Conservation (phyloP, 2,797 vertebrate genomes). For the Columba guinea region DNA sequence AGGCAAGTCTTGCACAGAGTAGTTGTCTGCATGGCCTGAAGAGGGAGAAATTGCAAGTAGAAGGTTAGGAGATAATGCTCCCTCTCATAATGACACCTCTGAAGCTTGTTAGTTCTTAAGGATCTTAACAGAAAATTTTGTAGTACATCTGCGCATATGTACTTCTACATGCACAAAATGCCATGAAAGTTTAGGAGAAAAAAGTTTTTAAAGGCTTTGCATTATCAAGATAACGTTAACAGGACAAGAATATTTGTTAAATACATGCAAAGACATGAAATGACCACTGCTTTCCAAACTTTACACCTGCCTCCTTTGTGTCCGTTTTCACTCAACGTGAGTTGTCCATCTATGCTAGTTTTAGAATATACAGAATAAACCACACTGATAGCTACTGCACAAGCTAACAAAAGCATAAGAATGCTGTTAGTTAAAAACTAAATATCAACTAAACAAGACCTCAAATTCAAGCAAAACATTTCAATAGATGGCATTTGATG, state of each 20-base stretch:
- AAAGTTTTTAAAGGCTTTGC: not conserved
- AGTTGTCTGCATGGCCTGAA: fast-evolving
- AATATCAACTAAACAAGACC: not conserved
- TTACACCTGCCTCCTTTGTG: not conserved
- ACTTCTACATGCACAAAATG: not conserved
- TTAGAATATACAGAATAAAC: not conserved
- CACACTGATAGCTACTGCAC: not conserved
- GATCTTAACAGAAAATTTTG: not conserved
- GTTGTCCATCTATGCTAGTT: not conserved
- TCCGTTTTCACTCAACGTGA: not conserved
- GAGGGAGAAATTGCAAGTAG: not conserved
- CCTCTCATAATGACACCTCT: not conserved
- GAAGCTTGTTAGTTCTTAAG: not conserved
- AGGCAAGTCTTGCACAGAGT: not conserved
- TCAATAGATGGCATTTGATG: not conserved
- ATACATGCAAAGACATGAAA: not conserved
- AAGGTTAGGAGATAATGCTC: not conserved
- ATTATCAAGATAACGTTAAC: not conserved
- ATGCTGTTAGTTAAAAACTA: not conserved
- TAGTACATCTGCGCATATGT: not conserved
- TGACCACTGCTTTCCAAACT: not conserved
- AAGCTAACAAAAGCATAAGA: not conserved
- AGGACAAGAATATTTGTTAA: not conserved
- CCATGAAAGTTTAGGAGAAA: not conserved
- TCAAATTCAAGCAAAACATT: not conserved